These are phyloP conservation scores for Eulemur albifrons DNA, from an alignment of 2,797 vertebrate genomes.

Conservation along the genomic window DNA sequence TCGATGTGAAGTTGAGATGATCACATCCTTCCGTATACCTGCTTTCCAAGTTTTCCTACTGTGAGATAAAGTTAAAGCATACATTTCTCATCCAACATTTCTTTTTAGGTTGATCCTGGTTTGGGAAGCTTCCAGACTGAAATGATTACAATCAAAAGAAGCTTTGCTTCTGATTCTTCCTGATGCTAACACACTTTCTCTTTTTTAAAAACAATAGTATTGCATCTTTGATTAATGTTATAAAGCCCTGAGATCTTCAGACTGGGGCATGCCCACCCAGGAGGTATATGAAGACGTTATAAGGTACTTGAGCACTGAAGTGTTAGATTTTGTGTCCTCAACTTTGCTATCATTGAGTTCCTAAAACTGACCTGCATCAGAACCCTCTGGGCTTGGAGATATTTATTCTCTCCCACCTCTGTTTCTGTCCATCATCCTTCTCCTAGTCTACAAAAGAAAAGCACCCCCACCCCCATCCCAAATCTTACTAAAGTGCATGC, in stretches of 20 bases:
- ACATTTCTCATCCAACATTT: neutral
- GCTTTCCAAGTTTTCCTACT: conserved; percentile 26
- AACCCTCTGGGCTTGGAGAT: neutral
- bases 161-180: neutral
- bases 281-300: neutral
- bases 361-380: neutral
- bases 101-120: conserved; percentile 8
- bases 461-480: neutral
- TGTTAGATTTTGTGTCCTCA: neutral
- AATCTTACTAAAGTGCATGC: neutral
- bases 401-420: neutral
- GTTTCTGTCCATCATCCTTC: neutral
- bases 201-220: neutral
- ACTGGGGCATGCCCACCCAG: too few species aligned
- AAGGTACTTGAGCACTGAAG: neutral
- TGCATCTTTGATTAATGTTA: neutral
- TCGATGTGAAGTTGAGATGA: neutral
- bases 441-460: neutral
- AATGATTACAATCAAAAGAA: conserved; percentile 2
- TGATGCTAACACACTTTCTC: neutral
- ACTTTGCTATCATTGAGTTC: neutral
- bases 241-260: neutral
- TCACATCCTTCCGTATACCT: neutral
- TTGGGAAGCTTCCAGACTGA: conserved; percentile 39
- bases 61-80: neutral